A percentile compares a stretch with the other conserved stretches of the same genome.
Evolutionary conservation across 2,888 invertebrate species (phyloP).

Genomic region (Vanessa cardui): DNA sequence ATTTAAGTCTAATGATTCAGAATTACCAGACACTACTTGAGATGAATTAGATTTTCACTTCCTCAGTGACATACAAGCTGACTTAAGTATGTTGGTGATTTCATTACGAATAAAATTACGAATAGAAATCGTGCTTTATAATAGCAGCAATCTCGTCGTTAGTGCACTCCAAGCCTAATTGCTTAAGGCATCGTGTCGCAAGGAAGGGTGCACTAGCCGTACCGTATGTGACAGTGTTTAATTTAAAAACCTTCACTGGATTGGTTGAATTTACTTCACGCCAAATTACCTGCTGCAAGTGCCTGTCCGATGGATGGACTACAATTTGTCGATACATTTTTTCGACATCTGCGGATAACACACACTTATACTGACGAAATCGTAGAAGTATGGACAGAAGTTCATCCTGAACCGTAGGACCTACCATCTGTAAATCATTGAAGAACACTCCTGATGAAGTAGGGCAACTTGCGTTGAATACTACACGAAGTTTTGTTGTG

Average conservation of each 20-base stretch:
- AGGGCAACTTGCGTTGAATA: conserved; percentile 24
- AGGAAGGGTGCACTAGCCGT: too few species aligned
- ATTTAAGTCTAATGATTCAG: conserved; percentile 21
- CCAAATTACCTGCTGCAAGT: conserved; percentile 38
- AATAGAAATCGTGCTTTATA: conserved; percentile 44
- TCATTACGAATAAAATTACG: conserved; percentile 27
- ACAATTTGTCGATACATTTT: conserved; percentile 21
- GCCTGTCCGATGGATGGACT: conserved; percentile 24
- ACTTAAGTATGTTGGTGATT: conserved; percentile 35
- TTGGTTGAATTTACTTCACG: conserved; percentile 33
- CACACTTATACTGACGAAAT: conserved; percentile 39
- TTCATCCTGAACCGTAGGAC: conserved; percentile 42
- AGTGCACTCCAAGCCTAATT: conserved; percentile 38
- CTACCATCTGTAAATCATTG: conserved; percentile 41
- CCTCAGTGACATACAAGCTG: conserved; percentile 42
- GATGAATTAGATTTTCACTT: conserved; percentile 44
- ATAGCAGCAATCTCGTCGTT: conserved; percentile 27
- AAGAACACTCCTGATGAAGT: conserved; percentile 33
- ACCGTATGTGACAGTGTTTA: too few species aligned
- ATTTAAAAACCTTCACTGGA: conserved; percentile 31
- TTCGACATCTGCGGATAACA: conserved; percentile 42
- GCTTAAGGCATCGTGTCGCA: conserved; percentile 41
- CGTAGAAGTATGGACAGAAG: conserved; percentile 42
- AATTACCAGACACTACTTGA: conserved; percentile 18
- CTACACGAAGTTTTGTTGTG: conserved; percentile 15